These are phyloP conservation scores for Murina feae DNA, from an alignment of 2,113 vertebrate genomes.

Conservation along the genomic window DNA sequence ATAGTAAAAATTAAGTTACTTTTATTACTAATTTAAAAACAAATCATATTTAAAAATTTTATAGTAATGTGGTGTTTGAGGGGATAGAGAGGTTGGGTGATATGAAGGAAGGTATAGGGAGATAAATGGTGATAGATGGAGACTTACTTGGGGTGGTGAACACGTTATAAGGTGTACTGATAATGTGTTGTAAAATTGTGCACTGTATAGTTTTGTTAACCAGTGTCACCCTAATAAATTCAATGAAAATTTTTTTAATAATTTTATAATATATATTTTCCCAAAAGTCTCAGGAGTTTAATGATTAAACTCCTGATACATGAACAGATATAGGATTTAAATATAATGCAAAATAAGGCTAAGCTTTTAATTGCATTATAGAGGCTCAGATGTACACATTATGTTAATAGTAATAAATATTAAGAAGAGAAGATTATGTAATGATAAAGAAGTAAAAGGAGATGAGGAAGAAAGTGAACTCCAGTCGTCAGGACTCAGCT, in stretches of 20 bases:
- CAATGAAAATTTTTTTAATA: not conserved
- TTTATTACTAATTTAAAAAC: not conserved
- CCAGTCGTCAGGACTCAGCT: not conserved
- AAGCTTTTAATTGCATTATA: not conserved
- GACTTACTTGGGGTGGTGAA: no score
- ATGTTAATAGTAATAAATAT: not conserved
- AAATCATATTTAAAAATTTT: not conserved
- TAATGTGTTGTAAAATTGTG: no score
- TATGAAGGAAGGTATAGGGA: no score
- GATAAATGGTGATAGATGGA: no score
- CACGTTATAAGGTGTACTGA: no score
- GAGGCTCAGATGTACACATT: not conserved
- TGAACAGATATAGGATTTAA: not conserved
- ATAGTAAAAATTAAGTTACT: not conserved
- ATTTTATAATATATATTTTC: not conserved
- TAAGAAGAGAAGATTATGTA: not conserved
- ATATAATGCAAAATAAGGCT: not conserved
- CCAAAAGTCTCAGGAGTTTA: not conserved
- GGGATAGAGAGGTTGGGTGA: no score
- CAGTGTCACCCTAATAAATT: no score
- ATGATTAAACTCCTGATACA: no score
- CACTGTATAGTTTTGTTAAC: no score
- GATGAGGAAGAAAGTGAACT: not conserved
- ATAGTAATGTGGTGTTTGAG: not conserved
- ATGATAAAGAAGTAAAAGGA: not conserved